phyloP scores from a whole-genome alignment of 2,113 vertebrate genomes.

The Dinomys branickii region DNA sequence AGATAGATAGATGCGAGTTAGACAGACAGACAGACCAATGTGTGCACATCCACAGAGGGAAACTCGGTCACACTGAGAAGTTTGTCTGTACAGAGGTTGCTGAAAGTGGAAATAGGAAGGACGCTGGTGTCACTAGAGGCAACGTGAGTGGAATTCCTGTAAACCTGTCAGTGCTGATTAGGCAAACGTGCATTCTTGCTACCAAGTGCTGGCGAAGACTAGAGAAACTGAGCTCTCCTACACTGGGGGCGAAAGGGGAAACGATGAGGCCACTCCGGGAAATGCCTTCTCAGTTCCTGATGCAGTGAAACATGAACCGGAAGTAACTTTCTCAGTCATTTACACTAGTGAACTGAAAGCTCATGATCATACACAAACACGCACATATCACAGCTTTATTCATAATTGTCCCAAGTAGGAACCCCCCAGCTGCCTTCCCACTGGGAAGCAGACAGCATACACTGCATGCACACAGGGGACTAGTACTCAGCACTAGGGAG shows the following conservation, averaged over 20 bases:
- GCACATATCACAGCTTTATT: neutral
- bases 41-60: neutral
- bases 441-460: neutral
- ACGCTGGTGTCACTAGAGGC: neutral
- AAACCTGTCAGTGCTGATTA: neutral
- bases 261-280: neutral
- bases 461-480: neutral
- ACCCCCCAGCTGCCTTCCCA: neutral
- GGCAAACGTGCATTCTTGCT: neutral
- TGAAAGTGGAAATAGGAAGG: neutral
- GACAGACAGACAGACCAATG: neutral
- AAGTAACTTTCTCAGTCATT: neutral
- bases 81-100: neutral
- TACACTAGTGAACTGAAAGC: neutral
- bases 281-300: neutral
- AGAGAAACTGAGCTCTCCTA: slow-evolving; percentile 1
- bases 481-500: neutral
- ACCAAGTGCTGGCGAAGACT: neutral
- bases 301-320: neutral
- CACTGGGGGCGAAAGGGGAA: neutral
- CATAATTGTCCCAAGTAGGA: neutral
- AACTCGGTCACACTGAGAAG: neutral
- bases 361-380: neutral
- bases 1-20: neutral
- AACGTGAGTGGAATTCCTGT: neutral